These are phyloP conservation scores for Drosophila neutralis DNA, from an alignment of 2,888 invertebrate species.

Conservation along the genomic window DNA sequence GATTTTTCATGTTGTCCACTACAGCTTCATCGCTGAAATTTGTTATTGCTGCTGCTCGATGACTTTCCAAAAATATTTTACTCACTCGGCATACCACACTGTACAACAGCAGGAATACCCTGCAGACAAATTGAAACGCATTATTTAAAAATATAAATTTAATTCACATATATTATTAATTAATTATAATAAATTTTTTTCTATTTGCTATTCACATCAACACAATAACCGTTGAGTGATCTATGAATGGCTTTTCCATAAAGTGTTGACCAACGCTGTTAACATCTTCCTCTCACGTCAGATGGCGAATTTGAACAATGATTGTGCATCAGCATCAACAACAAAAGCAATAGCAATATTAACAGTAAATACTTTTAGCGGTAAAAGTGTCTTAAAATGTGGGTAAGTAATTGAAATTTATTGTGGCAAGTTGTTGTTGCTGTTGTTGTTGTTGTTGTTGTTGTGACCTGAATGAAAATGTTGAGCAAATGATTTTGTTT, in stretches of 20 bases:
- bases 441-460: slow-evolving; percentile 21
- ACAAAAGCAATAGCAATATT: slow-evolving; percentile 15
- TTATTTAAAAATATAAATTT: not conserved
- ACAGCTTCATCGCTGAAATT: slow-evolving; percentile 47
- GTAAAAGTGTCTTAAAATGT: slow-evolving; percentile 82
- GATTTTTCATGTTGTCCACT: slow-evolving; percentile 77
- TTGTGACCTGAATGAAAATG: slow-evolving; percentile 44
- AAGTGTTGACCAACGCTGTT: slow-evolving; percentile 13
- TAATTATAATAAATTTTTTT: too few relatives aligned
- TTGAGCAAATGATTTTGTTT: slow-evolving; percentile 56
- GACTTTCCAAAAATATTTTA: slow-evolving; percentile 82
- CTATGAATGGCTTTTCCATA: not conserved
- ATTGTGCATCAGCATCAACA: slow-evolving; percentile 40
- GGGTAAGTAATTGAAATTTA: slow-evolving; percentile 81
- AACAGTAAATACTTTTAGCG: slow-evolving; percentile 69
- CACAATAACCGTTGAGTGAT: not conserved
- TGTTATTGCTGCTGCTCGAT: slow-evolving; percentile 39
- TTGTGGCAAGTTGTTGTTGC: slow-evolving; percentile 72
- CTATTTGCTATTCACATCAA: not conserved
- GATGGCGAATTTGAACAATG: slow-evolving; percentile 46
- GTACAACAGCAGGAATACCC: slow-evolving; percentile 9
- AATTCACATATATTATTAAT: not conserved
- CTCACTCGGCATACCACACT: slow-evolving; percentile 39
- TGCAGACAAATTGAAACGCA: not conserved
- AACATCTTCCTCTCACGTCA: slow-evolving; percentile 24